Base-by-base conservation (phyloP, 35 echinoderm and acorn worm genomes). In the Ophioderma brevispina region DNA sequence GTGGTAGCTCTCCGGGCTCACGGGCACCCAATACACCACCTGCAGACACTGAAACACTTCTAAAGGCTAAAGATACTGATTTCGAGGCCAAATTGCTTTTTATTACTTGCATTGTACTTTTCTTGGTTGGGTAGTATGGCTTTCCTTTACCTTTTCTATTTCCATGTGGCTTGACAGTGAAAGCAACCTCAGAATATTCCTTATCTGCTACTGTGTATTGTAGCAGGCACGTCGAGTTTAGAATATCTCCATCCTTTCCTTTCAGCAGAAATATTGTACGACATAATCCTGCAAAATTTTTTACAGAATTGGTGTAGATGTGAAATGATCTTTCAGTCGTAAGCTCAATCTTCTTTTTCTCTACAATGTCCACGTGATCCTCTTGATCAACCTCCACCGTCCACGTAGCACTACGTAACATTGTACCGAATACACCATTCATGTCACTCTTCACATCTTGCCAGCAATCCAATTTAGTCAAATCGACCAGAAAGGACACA, bases 1-100 rank as follows among this genome's bases (percentile, higher is more conserved):
- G 52, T 5, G 88, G 88, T 13, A 90, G 23, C 38, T 90, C 35
- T 0, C 80, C 37, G 23, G 88, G 88, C 21, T 52, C 8, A 8
- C 46, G 8, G 8, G 46, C 46, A 21, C 21, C 21, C 46, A 52
- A 52, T 11, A 8, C 8, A 52, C 46, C 46, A 52, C 46, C 46
- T 52, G 46, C 46, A 11, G 8, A 8, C 46, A 52, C 8, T 52
- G 46, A 52, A 21, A 21, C 21, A 11, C 8, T 21, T 52, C 8
- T 52, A 52, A 11, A 52, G 46, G 21, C n/a, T n/a, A n/a, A n/a
- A 52, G 46, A 8, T 52, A 52, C 46, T 11, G 8, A 11, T 11
- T 21, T 52, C 8, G 46, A 11, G 21, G 46, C 8, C 46, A 52
- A 11, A 21, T 21, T 21, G 21, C 21, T 21, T 21, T 52, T 52